These are phyloP conservation scores for Euphonia xanthogaster DNA, from an alignment of 2,797 vertebrate genomes.

Conservation along the genomic window DNA sequence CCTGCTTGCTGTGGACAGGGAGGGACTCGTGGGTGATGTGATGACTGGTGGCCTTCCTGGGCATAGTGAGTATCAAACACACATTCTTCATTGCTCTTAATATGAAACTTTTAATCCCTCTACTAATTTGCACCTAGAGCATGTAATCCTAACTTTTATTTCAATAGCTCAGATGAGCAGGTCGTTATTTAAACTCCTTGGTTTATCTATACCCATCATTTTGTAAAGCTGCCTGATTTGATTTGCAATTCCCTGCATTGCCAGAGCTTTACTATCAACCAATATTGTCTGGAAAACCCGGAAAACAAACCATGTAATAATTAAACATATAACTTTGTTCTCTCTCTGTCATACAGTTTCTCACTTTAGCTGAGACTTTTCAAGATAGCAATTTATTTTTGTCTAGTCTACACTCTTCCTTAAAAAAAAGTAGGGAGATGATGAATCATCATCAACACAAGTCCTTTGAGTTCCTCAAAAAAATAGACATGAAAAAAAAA, in stretches of 20 bases:
- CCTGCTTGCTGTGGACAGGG: not conserved
- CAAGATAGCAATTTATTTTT: not conserved
- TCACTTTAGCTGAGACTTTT: not conserved
- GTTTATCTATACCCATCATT: not conserved
- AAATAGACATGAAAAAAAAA: not conserved
- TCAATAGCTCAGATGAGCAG: accelerated
- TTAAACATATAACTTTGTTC: not conserved
- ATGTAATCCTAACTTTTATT: not conserved
- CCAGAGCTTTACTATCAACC: not conserved
- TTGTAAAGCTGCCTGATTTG: not conserved
- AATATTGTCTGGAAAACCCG: not conserved
- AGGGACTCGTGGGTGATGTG: not conserved
- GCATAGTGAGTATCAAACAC: not conserved
- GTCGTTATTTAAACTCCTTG: not conserved
- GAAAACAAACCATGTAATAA: not conserved
- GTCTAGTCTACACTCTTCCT: not conserved
- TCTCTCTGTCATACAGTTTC: not conserved
- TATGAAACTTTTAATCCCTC: not conserved
- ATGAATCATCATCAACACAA: not conserved
- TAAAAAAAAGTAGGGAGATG: not conserved
- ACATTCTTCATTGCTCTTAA: not conserved
- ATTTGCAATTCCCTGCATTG: not conserved
- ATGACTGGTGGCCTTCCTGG: not conserved
- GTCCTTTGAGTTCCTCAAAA: not conserved
- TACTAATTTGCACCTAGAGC: not conserved